A percentile compares a stretch with the other conserved stretches of the same genome.
Conservation (phyloP, 2,113 vertebrate species). For the Catharus minimus region DNA sequence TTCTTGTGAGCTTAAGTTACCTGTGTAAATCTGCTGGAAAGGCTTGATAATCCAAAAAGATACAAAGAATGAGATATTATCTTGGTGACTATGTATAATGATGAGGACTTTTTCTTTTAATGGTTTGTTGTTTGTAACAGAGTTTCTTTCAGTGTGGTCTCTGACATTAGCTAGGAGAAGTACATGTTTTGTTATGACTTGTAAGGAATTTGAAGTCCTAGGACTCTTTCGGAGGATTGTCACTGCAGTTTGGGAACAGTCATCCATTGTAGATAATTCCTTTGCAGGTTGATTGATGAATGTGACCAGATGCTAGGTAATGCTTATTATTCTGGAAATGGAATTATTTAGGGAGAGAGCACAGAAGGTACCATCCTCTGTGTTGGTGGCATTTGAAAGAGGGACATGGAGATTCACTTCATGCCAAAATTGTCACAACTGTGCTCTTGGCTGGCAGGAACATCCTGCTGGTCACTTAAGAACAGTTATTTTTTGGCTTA, state of each 20-base stretch:
- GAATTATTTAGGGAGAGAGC: neutral
- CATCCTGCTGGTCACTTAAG: neutral
- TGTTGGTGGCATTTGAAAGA: neutral
- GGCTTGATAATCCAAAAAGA: neutral
- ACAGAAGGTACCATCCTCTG: neutral
- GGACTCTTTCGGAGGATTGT: neutral
- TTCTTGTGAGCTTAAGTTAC: neutral
- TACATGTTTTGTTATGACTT: rapidly evolving
- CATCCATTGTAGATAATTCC: neutral
- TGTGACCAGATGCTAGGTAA: neutral
- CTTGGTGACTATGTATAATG: rapidly evolving
- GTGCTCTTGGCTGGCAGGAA: neutral
- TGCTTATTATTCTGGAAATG: neutral
- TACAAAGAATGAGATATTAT: neutral
- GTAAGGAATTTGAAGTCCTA: neutral
- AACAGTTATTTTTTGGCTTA: neutral
- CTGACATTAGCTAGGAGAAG: neutral
- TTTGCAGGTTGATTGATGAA: neutral
- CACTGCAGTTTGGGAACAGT: neutral
- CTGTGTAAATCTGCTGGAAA: neutral
- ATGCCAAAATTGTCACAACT: neutral
- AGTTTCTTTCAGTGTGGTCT: neutral
- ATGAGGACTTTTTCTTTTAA: neutral
- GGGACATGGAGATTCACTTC: rapidly evolving
- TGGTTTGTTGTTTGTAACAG: neutral